These are phyloP conservation scores for Teleogryllus occipitalis DNA, from an alignment of 1,140 invertebrate genomes.

Conservation along the genomic window DNA sequence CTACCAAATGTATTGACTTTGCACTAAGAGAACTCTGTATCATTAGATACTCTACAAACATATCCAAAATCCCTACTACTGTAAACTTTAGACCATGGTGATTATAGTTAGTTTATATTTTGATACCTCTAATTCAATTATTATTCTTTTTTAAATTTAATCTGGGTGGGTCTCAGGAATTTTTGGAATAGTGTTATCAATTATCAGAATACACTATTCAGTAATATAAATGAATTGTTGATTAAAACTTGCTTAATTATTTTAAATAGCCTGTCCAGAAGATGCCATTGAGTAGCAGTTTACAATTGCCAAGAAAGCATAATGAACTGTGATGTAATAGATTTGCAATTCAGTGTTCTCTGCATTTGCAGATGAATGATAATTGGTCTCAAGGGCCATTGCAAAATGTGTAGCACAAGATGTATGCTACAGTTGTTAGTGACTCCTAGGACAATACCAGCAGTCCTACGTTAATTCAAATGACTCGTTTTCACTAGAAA, in stretches of 20 bases:
- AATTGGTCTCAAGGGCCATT: background rate
- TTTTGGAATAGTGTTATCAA: constrained; percentile 5
- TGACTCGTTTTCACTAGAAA: constrained; percentile 1
- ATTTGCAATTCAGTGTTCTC: background rate
- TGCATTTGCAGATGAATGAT: background rate
- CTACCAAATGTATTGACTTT: constrained; percentile 2
- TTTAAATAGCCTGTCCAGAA: constrained; percentile 2
- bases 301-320: background rate
- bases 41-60: constrained; percentile 5
- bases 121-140: constrained; percentile 5
- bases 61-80: constrained; percentile 4
- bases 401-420: background rate
- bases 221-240: background rate
- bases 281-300: constrained; percentile 3
- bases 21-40: constrained; percentile 1
- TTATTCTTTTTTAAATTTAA: constrained; percentile 2
- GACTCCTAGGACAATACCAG: background rate
- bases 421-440: background rate
- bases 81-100: background rate
- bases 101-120: constrained; percentile 6
- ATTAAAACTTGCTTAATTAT: background rate
- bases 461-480: background rate
- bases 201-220: constrained; percentile 1
- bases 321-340: constrained; percentile 5
- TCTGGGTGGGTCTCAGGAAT: constrained; percentile 3